Evolutionary conservation across 2,888 invertebrate species (phyloP), one percentile per base, ranked within the genome.

Genomic region (Tetrapedia diversipes): DNA sequence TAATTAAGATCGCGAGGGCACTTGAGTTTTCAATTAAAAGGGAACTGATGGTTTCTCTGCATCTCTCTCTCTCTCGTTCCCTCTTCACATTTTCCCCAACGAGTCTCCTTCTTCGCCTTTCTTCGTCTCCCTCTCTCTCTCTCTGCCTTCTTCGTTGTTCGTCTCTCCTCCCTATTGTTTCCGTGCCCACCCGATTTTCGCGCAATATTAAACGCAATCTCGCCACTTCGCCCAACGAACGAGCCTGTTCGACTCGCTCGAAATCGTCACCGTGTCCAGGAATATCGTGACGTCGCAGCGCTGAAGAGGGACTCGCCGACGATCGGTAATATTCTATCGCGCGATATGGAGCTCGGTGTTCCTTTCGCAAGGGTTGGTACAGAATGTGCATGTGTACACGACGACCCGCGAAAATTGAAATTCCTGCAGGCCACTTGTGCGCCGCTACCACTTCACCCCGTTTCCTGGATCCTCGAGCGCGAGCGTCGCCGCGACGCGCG

Each of bases 1-100:
- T 89, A 88, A 90, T 90, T 89, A 89, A 90, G 90, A 90, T 88
- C 86, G 88, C 88, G 82, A 85, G 88, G 83, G 80, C 84, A 88
- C 89, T 90, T 86, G 86, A 89, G 85, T 86, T 87, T 89, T 89
- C 87, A 87, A 89, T 89, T 86, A 87, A 89, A 89, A 86, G 78
- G 70, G 76, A 80, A 82, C 81, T 75, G 71, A 68, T 78, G 73
- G 49, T 77, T 19, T 61, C 64, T 59, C 64, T 70, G 68, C 59
- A 39, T 66, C 47, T 74, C 67, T 78, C 69, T 66, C n/a, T 4
- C 0, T 8, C 0, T 3, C 3, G 16, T 64, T 27, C 27, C n/a
- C n/a, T n/a, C n/a, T n/a, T n/a, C 67, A 34, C 22, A n/a, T 41
- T 49, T n/a, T 54, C 29, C 6, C 11, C 16, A 11, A 19, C 24